phyloP scores from a whole-genome alignment of 2,113 vertebrate species.

The Oryzias celebensis region DNA sequence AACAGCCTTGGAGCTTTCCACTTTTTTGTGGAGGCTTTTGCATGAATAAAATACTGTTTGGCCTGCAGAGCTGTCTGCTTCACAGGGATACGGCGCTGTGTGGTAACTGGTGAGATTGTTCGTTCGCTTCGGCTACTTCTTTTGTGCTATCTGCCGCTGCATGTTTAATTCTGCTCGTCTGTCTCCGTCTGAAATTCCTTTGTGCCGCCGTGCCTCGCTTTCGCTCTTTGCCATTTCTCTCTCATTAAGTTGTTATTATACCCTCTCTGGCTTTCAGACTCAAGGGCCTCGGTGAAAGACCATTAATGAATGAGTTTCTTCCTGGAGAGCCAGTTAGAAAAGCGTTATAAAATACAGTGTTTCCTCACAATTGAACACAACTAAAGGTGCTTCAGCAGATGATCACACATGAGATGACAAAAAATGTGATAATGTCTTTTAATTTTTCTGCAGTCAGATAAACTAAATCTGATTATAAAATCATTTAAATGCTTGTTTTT shows the following conservation, averaged over 20 bases:
- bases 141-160: slow-evolving; percentile 21
- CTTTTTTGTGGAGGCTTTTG: slow-evolving; percentile 66
- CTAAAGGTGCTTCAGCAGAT: background rate
- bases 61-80: slow-evolving; percentile 62
- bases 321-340: slow-evolving; percentile 19
- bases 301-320: slow-evolving; percentile 18
- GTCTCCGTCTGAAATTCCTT: slow-evolving; percentile 18
- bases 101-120: slow-evolving; percentile 56
- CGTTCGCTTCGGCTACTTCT: slow-evolving; percentile 22
- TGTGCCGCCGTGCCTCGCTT: background rate
- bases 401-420: background rate
- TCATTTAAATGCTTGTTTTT: too few relatives aligned
- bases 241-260: slow-evolving; percentile 45
- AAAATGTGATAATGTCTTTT: background rate
- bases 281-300: slow-evolving; percentile 11
- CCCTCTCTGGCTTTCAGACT: slow-evolving; percentile 5
- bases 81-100: slow-evolving; percentile 43
- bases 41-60: slow-evolving; percentile 78
- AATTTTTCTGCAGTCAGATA: background rate
- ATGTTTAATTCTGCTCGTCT: slow-evolving; percentile 24
- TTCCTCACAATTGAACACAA: slow-evolving; percentile 5
- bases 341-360: slow-evolving; percentile 15
- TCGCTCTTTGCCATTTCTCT: slow-evolving; percentile 22
- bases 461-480: background rate
- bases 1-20: slow-evolving; percentile 74